Conservation (phyloP, 2,888 invertebrate species). For the Onthophagus sagittarius region DNA sequence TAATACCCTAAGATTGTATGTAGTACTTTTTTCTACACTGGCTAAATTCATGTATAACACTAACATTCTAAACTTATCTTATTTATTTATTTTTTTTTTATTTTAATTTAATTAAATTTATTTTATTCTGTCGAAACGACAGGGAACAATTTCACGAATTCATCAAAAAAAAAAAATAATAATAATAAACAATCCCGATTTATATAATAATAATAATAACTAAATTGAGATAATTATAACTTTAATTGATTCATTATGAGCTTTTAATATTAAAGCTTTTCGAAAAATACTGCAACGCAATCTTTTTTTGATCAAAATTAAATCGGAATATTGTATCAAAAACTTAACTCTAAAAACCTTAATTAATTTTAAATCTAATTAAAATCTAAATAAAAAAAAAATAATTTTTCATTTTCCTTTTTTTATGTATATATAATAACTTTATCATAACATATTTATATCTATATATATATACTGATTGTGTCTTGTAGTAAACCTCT, state of each 20-base stretch:
- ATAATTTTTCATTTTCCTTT: background rate
- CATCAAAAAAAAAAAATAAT: background rate
- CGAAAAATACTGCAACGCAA: slow-evolving; percentile 44
- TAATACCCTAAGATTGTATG: slow-evolving; percentile 11
- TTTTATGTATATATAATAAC: background rate
- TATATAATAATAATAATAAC: background rate
- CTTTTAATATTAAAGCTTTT: slow-evolving; percentile 43
- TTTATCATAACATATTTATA: background rate
- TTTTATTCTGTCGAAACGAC: background rate
- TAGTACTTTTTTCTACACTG: slow-evolving; percentile 4
- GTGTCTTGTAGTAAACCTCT: background rate
- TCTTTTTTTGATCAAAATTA: slow-evolving; percentile 15
- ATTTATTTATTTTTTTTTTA: background rate
- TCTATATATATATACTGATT: background rate
- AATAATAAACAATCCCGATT: background rate
- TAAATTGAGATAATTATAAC: background rate
- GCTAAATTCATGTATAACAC: background rate
- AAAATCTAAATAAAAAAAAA: background rate
- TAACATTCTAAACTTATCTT: background rate
- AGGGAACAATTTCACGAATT: background rate
- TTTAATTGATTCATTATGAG: background rate
- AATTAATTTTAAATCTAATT: too few species aligned
- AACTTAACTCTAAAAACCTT: too few species aligned
- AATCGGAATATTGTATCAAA: background rate
- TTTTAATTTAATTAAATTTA: background rate